A percentile compares a stretch with the other conserved stretches of the same genome.
Evolutionary conservation across 2,797 vertebrate genomes (phyloP).

Genomic region (Brotula barbata): DNA sequence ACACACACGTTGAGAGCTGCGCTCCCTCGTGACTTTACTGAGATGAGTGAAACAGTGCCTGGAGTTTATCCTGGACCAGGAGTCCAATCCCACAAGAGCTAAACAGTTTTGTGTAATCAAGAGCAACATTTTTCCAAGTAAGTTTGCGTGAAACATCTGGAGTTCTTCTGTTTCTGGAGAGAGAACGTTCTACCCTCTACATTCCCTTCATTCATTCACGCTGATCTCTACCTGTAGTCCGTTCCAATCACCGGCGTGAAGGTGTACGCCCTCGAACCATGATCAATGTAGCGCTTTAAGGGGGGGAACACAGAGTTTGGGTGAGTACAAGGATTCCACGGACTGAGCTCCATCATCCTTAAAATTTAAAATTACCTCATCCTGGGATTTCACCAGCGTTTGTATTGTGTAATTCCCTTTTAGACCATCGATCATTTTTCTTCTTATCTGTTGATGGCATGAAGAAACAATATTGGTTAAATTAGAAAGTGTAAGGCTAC

Average conservation of each 20-base stretch:
- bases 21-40: conserved; percentile 26
- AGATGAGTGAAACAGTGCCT: conserved; percentile 13
- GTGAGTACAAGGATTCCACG: conserved; percentile 14
- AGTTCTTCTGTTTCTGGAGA: conserved; percentile 7
- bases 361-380: conserved; percentile 85
- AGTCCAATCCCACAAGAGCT: conserved; percentile 6
- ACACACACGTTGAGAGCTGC: conserved; percentile 9
- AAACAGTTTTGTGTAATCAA: conserved; percentile 14
- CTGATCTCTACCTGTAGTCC: conserved; percentile 89
- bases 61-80: conserved; percentile 29
- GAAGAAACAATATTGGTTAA: not conserved
- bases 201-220: too few relatives aligned
- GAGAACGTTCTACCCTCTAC: fast-evolving
- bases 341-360: not conserved
- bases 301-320: conserved; percentile 33
- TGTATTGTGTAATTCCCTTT: conserved; percentile 82
- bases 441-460: conserved; percentile 84
- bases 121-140: conserved; percentile 17
- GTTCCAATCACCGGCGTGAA: conserved; percentile 88
- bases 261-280: conserved; percentile 86
- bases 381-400: conserved; percentile 93
- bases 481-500: not conserved
- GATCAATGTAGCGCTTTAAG: conserved; percentile 91
- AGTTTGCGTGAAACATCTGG: conserved; percentile 20
- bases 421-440: conserved; percentile 88